Evolutionary conservation across 2,113 vertebrate genomes (phyloP), one percentile per base, ranked within the genome.

Genomic region (Tricholaema leucomelas): DNA sequence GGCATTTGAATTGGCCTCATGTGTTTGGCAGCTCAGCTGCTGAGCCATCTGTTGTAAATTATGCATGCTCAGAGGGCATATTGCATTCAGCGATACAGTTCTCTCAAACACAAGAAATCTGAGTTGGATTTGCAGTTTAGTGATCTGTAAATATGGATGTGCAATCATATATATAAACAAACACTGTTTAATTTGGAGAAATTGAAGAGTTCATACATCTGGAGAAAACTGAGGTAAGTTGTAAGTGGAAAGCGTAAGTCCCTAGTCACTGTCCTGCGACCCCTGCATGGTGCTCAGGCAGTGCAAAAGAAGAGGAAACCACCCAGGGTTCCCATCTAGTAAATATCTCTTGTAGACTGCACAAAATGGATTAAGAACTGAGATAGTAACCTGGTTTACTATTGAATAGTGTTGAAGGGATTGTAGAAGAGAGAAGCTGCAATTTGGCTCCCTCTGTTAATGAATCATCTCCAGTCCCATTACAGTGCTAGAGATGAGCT

Each of bases 31-130:
- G 93, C 78, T 95, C 86, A 63, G 93, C 92, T 95, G 81, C 73
- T 82, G 87, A 94, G 60, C 94, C 91, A 92, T 93, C 93, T 96
- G 93, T 82, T 92, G 82, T 71, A 85, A 76, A 88, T 94, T 95
- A 84, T 90, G 67, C 65, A 87, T 92, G 83, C 88, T 88, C 1
- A 12, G 93, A 94, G 88, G 88, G 86, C 93, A 93, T 56, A 42
- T 73, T 63, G 66, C 94, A 95, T 85, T 71, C 90, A 82, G 86
- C 59, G 59, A 92, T 63, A 46, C 71, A 72, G 63, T 65, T 90
- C 88, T 63, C 28, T 74, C 6, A 8, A 80, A 91, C 74, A 82
- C 50, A 46, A 90, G 86, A 93, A 85, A 93, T 88, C 55, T 70
- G 74, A 73, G 72, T 50, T 88, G 91, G 33, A 48, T 92, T 90